These are phyloP conservation scores for Pelusios castaneus DNA, from an alignment of 2,113 vertebrate genomes.

Conservation along the genomic window DNA sequence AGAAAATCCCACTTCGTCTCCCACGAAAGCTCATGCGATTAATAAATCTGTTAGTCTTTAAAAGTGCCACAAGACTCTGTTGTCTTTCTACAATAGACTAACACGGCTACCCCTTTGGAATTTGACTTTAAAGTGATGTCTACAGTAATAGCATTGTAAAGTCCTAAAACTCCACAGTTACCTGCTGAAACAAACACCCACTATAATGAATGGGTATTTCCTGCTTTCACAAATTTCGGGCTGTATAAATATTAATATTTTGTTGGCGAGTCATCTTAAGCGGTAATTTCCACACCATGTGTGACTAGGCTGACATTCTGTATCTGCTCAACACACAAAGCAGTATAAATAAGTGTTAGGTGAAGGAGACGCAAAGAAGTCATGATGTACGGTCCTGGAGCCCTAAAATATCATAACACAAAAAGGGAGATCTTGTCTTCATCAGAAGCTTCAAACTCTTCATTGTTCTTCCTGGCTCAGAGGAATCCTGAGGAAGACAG, in stretches of 20 bases:
- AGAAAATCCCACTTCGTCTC: too few species aligned
- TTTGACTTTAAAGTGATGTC: not conserved
- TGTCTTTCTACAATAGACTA: too few species aligned
- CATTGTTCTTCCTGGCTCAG: not conserved
- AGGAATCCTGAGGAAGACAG: not conserved
- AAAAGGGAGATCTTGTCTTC: not conserved
- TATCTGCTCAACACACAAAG: not conserved
- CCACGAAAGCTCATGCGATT: too few species aligned
- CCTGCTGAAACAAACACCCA: not conserved
- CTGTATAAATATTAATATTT: constrained; percentile 41
- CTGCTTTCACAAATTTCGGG: constrained; percentile 26
- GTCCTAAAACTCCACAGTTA: not conserved
- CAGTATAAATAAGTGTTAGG: not conserved
- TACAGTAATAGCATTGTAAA: not conserved
- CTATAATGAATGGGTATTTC: constrained; percentile 8
- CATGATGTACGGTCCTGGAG: not conserved
- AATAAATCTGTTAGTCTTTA: too few species aligned
- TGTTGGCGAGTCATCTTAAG: constrained; percentile 35
- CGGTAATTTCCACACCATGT: not conserved
- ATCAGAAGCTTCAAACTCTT: not conserved
- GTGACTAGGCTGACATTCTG: not conserved
- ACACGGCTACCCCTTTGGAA: too few species aligned
- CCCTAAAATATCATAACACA: not conserved
- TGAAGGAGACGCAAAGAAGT: not conserved
- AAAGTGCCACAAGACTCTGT: too few species aligned